Evolutionary conservation across 2,888 invertebrate species (phyloP), one percentile per base, ranked within the genome.

Genomic region (Cataglyphis rosenhaueri): DNA sequence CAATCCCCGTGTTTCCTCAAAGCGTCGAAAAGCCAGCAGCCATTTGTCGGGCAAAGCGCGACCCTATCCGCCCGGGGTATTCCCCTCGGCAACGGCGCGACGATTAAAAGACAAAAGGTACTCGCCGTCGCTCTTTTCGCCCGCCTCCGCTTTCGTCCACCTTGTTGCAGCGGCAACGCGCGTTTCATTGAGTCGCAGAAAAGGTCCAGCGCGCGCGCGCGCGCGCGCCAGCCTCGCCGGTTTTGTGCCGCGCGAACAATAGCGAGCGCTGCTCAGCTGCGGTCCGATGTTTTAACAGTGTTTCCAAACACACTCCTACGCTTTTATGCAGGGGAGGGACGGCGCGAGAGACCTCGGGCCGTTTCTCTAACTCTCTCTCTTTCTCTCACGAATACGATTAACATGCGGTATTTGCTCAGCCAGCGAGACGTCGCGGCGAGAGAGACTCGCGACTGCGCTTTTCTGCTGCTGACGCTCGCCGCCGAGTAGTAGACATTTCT

Each of bases 221-320:
- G 82, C 74, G 82, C 73, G 83, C 64, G 66, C 59, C 52, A 41
- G 35, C 44, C 44, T 55, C 61, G 70, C 59, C 61, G 85, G 88
- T 89, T 87, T 88, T 88, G 88, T 89, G 83, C 82, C 68, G 52
- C 68, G 38, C 48, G 79, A 82, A 92, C 92, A 91, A 91, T 92
- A 82, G 86, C 65, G 61, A 65, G 82, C 83, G 88, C 68, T 86
- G 90, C 85, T 85, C 89, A 70, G 76, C 87, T 91, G 86, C 90
- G 82, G 84, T 86, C 86, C 89, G 89, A 88, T 90, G 92, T 92
- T 92, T 92, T 90, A 90, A 90, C 91, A 91, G 87, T 91, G 92
- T 91, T 93, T 91, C 91, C 88, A 92, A 93, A 92, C 90, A 91
- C 88, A 85, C 85, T 88, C 85, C 87, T 89, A 84, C 86, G 83